phyloP scores from a whole-genome alignment of 92 coral and sea anemone species.

The Umimayanthus kanabou region DNA sequence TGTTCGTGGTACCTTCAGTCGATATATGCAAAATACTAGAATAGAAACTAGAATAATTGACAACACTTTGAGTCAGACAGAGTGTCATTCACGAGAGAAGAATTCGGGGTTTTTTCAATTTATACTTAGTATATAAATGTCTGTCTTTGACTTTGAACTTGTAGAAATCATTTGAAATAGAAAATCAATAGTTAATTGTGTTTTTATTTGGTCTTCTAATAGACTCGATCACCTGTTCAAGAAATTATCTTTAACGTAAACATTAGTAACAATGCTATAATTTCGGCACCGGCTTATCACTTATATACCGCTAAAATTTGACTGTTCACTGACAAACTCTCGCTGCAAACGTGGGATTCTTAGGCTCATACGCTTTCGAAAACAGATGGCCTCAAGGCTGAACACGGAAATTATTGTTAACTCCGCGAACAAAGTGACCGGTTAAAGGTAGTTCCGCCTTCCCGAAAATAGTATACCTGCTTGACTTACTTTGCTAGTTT shows the following conservation, averaged over 20 bases:
- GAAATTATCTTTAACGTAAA: neutral
- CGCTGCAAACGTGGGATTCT: neutral
- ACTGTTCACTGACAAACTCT: neutral
- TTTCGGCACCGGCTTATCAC: neutral
- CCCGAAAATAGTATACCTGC: constrained; percentile 13
- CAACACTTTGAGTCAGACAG: neutral
- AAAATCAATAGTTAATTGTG: neutral
- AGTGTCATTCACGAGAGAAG: neutral
- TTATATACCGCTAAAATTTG: neutral
- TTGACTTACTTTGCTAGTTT: neutral
- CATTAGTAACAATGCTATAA: neutral
- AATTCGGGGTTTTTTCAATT: neutral
- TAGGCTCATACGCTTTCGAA: neutral
- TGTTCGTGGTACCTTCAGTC: neutral
- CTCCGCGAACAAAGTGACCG: neutral
- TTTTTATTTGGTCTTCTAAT: neutral
- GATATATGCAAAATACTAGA: neutral
- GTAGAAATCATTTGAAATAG: neutral
- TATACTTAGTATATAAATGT: no score
- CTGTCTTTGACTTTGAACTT: neutral
- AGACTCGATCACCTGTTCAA: constrained; percentile 21
- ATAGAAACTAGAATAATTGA: neutral
- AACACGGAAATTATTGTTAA: neutral
- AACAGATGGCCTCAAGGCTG: neutral
- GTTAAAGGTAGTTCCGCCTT: constrained; percentile 11